Evolutionary conservation across 1,140 invertebrate genomes (phyloP).

Genomic region (Conus betulinus): DNA sequence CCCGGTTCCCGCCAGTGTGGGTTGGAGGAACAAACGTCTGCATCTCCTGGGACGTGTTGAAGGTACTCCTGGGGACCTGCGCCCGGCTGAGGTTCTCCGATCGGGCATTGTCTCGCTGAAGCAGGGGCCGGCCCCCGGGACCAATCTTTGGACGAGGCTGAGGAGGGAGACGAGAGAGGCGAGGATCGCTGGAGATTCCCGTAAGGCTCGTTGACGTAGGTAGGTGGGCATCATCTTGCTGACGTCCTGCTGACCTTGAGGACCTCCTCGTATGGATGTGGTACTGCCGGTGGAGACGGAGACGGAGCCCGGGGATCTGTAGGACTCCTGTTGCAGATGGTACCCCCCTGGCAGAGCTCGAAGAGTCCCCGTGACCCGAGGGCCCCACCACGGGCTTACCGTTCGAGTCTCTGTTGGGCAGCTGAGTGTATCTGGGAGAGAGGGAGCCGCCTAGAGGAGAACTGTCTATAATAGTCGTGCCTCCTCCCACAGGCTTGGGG

Average conservation of each 20-base stretch:
- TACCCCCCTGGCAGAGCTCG: background rate
- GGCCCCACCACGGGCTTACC: background rate
- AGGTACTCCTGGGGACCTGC: slow-evolving; percentile 5
- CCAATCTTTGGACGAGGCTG: background rate
- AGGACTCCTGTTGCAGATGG: background rate
- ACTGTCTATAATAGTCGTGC: no score
- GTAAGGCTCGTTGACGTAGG: slow-evolving; percentile 11
- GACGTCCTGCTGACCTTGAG: background rate
- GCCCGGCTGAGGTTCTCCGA: background rate
- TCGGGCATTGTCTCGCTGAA: background rate
- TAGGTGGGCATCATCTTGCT: background rate
- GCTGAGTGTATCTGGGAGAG: slow-evolving; percentile 29
- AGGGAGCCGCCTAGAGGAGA: background rate
- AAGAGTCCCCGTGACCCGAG: background rate
- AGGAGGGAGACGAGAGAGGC: slow-evolving; percentile 11
- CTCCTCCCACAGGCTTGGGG: background rate
- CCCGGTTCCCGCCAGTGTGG: background rate
- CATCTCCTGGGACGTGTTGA: slow-evolving; percentile 21
- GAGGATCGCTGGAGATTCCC: background rate
- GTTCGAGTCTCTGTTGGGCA: slow-evolving; percentile 25
- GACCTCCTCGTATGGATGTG: background rate
- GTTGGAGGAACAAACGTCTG: slow-evolving; percentile 18
- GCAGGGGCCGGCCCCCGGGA: background rate
- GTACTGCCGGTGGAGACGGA: no score
- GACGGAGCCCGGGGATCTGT: background rate